Conservation (phyloP, 2,888 invertebrate species). For the Ophion ventricosus region DNA sequence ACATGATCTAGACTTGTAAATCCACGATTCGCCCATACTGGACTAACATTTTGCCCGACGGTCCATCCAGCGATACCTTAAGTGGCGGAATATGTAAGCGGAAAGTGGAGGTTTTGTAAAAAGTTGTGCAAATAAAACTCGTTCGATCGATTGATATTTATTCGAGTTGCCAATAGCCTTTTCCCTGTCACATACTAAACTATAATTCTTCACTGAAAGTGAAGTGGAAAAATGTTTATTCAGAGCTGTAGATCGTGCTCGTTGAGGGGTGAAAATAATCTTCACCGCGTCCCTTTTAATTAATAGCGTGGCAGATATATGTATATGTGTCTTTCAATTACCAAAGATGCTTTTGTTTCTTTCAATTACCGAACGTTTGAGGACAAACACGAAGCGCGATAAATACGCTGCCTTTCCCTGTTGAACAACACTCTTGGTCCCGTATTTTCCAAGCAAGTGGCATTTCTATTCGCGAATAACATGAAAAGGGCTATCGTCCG, state of each 20-base stretch:
- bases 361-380: conserved; percentile 45
- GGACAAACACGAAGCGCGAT: conserved; percentile 26
- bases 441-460: conserved; percentile 8
- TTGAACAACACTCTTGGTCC: conserved; percentile 15
- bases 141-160: too few relatives aligned
- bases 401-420: conserved; percentile 1
- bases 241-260: neutral
- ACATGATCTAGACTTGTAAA: too few relatives aligned
- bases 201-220: neutral
- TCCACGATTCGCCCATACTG: too few relatives aligned
- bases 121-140: too few relatives aligned
- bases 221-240: neutral
- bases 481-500: conserved; percentile 58
- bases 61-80: too few relatives aligned
- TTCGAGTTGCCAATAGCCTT: neutral
- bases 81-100: too few relatives aligned
- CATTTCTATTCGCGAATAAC: conserved; percentile 38
- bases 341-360: conserved; percentile 24
- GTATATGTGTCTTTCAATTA: conserved; percentile 24
- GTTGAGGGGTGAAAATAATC: neutral
- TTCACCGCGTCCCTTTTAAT: neutral
- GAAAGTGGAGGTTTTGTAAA: too few relatives aligned
- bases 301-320: conserved; percentile 11
- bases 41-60: too few relatives aligned
- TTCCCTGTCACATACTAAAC: neutral